Conservation (phyloP, 2,113 vertebrate genomes). For the Mastomys natalensis region DNA sequence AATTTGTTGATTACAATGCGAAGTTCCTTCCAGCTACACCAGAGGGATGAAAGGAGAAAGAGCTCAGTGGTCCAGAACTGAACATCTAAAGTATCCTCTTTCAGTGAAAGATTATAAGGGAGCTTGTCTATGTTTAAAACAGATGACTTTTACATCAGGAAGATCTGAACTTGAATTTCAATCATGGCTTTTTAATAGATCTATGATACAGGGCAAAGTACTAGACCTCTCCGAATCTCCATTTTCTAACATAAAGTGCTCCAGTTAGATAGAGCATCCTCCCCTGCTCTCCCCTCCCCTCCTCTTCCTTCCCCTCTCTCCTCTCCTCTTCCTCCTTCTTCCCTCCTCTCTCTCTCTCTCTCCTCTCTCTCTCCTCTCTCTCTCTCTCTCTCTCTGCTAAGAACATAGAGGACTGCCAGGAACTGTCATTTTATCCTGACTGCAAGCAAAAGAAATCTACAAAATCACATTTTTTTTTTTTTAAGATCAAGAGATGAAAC, state of each 20-base stretch:
- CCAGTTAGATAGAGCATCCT: not conserved
- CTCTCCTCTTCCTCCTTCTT: no score
- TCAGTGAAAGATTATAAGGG: not conserved
- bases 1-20: not conserved
- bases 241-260: slow-evolving; percentile 27
- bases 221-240: not conserved
- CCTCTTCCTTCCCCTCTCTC: no score
- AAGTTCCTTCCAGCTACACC: not conserved
- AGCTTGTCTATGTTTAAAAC: not conserved
- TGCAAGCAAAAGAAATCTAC: not conserved
- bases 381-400: not conserved
- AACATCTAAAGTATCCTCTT: not conserved
- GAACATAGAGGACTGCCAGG: not conserved
- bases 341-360: no score
- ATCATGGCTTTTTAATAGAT: not conserved
- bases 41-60: slow-evolving; percentile 7
- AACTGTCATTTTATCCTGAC: not conserved
- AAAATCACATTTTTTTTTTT: not conserved
- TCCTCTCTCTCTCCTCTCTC: not conserved
- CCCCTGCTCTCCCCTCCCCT: no score
- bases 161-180: not conserved
- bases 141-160: slow-evolving; percentile 7
- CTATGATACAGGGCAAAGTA: not conserved
- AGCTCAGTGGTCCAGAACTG: not conserved
- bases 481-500: not conserved